Base-by-base conservation (phyloP, 2,888 invertebrate genomes). In the Clivina fossor region DNA sequence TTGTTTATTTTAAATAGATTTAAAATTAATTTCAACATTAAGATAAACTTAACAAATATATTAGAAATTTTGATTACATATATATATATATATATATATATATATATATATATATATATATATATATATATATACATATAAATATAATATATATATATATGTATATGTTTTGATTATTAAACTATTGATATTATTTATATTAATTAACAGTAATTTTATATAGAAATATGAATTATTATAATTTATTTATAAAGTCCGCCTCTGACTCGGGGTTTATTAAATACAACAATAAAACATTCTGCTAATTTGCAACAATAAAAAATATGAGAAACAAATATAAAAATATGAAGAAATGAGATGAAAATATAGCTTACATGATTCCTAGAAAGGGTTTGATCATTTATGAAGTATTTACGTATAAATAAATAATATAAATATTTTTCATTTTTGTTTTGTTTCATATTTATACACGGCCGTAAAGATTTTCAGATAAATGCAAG, bases 401-500 rank as follows among this genome's bases (percentile, higher is more conserved):
- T 49, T 28, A 32, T 26, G 16, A 43, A 30, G 9, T 35, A 24
- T 35, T 53, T 44, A 53, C 22, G 13, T 41, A 20, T 53, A 53
- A 53, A 53, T 53, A 53, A 53, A 53, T 43, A 43, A 53, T 44
- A 53, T 44, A 53, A 43, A 53, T 24, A 44, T 37, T 44, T 20
- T 33, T 51, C 19, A 51, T 24, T 33, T 41, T 33, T 53, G n/a
- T 41, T 33, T 33, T 33, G 16, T 33, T 13, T 33, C 33, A 8
- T 33, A 9, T 2, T 7, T 33, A 16, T 33, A 16, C 33, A 15
- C 16, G 11, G 16, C n/a, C n/a, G n/a, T n/a, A n/a, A n/a, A n/a
- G n/a, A n/a, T n/a, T n/a, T n/a, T n/a, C n/a, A n/a, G n/a, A n/a
- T n/a, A n/a, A n/a, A n/a, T n/a, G n/a, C n/a, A n/a, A n/a, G n/a